Evolutionary conservation across 2,888 invertebrate species (phyloP).

Genomic region (Petrolisthes manimaculis): DNA sequence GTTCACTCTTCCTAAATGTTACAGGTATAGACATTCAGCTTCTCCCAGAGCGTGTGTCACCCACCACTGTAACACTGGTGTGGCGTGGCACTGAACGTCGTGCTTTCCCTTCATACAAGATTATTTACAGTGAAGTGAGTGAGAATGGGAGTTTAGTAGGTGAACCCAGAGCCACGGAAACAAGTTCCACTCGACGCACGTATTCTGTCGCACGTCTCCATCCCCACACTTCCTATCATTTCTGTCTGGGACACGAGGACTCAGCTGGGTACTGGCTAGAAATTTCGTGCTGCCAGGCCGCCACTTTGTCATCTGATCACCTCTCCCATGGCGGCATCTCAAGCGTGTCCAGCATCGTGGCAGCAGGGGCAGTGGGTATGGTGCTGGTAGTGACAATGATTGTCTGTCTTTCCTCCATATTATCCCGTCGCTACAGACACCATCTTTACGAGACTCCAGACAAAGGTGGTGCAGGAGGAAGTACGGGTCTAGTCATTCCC

Average conservation of each 20-base stretch:
- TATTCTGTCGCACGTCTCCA: slow-evolving; percentile 70
- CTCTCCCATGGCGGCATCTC: slow-evolving; percentile 68
- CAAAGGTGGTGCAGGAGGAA: slow-evolving; percentile 67
- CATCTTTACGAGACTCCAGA: slow-evolving; percentile 70
- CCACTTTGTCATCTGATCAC: slow-evolving; percentile 67
- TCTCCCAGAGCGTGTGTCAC: slow-evolving; percentile 68
- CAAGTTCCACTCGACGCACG: slow-evolving; percentile 67
- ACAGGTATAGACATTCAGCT: slow-evolving; percentile 70
- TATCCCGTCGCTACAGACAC: slow-evolving; percentile 68
- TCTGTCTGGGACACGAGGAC: slow-evolving; percentile 71
- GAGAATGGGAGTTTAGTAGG: slow-evolving; percentile 59
- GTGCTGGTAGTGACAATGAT: slow-evolving; percentile 67
- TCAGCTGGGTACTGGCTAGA: slow-evolving; percentile 68
- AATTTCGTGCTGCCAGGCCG: slow-evolving; percentile 68
- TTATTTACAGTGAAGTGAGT: slow-evolving; percentile 67
- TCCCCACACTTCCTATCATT: slow-evolving; percentile 70
- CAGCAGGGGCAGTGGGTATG: slow-evolving; percentile 68
- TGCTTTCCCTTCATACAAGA: slow-evolving; percentile 68
- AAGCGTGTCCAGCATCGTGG: slow-evolving; percentile 68
- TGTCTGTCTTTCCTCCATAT: slow-evolving; percentile 67
- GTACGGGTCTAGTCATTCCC: slow-evolving; percentile 69
- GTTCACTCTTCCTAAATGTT: slow-evolving; percentile 68
- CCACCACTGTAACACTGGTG: slow-evolving; percentile 70
- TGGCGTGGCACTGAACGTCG: slow-evolving; percentile 70
- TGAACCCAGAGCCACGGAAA: slow-evolving; percentile 32